Evolutionary conservation across 2,797 vertebrate species (phyloP).

Genomic region (Natrix natrix): DNA sequence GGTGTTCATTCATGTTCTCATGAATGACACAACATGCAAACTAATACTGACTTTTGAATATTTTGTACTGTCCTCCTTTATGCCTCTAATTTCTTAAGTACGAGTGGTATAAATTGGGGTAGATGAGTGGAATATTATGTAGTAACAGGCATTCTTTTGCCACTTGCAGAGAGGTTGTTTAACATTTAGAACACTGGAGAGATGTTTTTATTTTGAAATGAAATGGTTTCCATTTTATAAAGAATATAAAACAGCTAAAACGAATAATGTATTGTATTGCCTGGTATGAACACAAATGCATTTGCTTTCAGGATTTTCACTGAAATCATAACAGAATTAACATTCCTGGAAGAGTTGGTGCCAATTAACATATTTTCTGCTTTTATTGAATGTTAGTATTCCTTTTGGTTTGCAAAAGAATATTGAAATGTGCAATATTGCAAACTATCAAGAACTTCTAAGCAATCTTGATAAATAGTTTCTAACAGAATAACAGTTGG

Average conservation of each 20-base stretch:
- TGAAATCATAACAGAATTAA: conserved; percentile 9
- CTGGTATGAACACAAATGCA: neutral
- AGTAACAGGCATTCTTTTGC: neutral
- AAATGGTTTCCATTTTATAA: neutral
- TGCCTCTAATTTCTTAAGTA: neutral
- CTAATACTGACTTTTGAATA: neutral
- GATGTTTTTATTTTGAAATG: conserved; percentile 26
- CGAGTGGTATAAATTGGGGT: neutral
- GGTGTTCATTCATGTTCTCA: neutral
- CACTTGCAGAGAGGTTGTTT: neutral
- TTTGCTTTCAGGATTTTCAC: conserved; percentile 28
- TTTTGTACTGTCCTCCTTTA: neutral
- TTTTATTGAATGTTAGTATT: conserved; percentile 32
- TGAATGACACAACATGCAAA: neutral
- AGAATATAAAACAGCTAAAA: conserved; percentile 12
- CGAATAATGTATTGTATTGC: neutral
- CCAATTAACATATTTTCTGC: neutral
- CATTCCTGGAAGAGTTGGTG: neutral
- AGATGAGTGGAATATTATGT: neutral
- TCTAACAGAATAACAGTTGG: neutral
- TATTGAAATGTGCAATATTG: neutral
- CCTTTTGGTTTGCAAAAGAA: neutral
- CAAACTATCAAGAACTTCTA: neutral
- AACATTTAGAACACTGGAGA: conserved; percentile 5
- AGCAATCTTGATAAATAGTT: neutral